Base-by-base conservation (phyloP, 2,797 vertebrate species). In the Eulemur rubriventer region DNA sequence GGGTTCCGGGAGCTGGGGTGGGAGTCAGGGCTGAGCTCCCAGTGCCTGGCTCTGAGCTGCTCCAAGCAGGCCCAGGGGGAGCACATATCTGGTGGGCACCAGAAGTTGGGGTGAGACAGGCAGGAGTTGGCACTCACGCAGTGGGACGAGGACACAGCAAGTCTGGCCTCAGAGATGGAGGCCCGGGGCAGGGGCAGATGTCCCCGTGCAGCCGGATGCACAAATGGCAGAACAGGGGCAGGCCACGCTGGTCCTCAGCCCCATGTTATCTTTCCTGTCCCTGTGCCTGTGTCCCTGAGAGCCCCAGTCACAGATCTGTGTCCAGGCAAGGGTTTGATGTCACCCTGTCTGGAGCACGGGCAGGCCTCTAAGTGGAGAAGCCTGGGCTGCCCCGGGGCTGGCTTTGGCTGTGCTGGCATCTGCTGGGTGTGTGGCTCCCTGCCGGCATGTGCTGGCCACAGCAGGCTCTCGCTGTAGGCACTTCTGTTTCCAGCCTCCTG, bases 381-480 rank as follows among this genome's bases (percentile, higher is more conserved):
- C 30, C 59, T 24, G 57, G 48, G 63, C 6, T 26, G 30, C 6
- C 0, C 2, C 1, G 18, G 59, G 35, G 20, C 61, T 26, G 35
- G 18, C n/a, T 55, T 4, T 85, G 65, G 65, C n/a, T 7, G 13
- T 11, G 35, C 6, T 61, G 35, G 30, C 22, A 35, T 52, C 8
- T 24, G 17, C 59, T n/a, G 18, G 18, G 72, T 12, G 63, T 67
- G 17, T 3, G 41, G 72, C 11, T 89, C 76, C 48, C 48, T 38
- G 10, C 26, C 6, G 38, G 55, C 16, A 4, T 0, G 0, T 6
- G 30, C 4, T 35, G 55, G 35, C 7, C 18, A 14, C 4, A 2
- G 16, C 7, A 7, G 35, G 2, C 20, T 78, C 33, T 89, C 24
- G 12, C n/a, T 50, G 61, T 1, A 35, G 75, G 43, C 46, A 63